Evolutionary conservation across 2,113 vertebrate species (phyloP), one percentile per base, ranked within the genome.

Genomic region (human): DNA sequence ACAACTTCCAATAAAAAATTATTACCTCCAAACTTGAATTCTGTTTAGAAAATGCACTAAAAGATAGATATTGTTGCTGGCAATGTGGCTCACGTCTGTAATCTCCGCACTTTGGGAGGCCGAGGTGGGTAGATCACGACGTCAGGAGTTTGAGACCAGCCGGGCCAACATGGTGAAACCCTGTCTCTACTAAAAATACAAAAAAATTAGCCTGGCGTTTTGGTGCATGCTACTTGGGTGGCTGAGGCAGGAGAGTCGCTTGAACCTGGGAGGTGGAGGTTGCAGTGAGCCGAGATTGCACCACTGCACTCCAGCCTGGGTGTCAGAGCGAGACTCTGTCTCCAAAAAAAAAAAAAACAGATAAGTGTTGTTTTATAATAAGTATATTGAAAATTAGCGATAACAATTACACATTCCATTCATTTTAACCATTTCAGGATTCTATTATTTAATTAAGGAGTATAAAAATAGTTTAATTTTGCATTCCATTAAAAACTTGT

Each of bases 401-500:
- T 5, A 64, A 0, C 18, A 40, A 80, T 45, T 90, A 75, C 5
- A 78, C 0, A 14, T 84, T 55, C 0, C 2, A 80, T 8, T 38
- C 3, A 92, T 79, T 94, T 73, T 22, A 70, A 91, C 79, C 30
- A 6, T 45, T 91, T 87, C 11, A 92, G 80, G 68, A 30, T 57
- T 61, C 17, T 55, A 25, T 48, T 92, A 43, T 61, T 83, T 66
- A 59, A 78, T 11, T 75, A 73, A 91, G 55, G 5, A 50, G 7
- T 35, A 20, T 96, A 32, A 93, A 88, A 70, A 82, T 45, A 48
- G 61, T 72, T 91, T 84, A 76, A 76, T 32, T 90, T 35, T 83
- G 9, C 50, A 45, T 70, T 55, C 13, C 4, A 55, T 25, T 79
- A 43, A n/a, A 32, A 89, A 32, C 50, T 59, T 57, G 2, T 1